Conservation (phyloP, 2,888 invertebrate genomes). For the Phania funesta region DNA sequence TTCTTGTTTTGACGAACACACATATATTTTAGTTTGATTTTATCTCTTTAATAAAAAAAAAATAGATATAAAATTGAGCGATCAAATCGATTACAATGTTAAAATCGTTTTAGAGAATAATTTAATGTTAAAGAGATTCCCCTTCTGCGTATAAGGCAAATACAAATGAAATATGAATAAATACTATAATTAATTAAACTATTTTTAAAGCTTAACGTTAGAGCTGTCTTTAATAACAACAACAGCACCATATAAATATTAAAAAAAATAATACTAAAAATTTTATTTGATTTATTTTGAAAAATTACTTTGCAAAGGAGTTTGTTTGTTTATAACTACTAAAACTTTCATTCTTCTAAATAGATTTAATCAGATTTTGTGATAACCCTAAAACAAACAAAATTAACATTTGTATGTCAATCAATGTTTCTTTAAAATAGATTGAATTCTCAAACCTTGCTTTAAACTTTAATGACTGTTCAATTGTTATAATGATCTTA, state of each 20-base stretch:
- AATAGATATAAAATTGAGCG: constrained; percentile 11
- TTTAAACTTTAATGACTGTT: constrained; percentile 59
- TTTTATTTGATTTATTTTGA: constrained; percentile 28
- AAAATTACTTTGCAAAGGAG: neutral
- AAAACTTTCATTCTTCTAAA: neutral
- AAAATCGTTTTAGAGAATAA: constrained; percentile 26
- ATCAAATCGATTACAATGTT: constrained; percentile 8
- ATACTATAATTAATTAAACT: constrained; percentile 40
- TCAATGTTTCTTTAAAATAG: neutral
- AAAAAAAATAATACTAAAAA: constrained; percentile 12
- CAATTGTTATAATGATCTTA: constrained; percentile 44
- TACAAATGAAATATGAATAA: constrained; percentile 31
- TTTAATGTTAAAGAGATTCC: constrained; percentile 24
- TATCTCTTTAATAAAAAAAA: neutral
- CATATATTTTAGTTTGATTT: constrained; percentile 5
- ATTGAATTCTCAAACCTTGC: constrained; percentile 33
- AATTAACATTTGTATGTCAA: constrained; percentile 26
- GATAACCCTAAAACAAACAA: neutral
- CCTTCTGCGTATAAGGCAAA: constrained; percentile 32
- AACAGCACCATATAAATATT: neutral
- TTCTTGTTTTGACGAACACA: neutral
- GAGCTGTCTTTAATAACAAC: constrained; percentile 35
- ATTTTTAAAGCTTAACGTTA: constrained; percentile 47
- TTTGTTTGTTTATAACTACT: neutral
- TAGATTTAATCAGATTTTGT: constrained; percentile 24